Evolutionary conservation across 1,140 invertebrate genomes (phyloP).

Genomic region (Patella vulgata): DNA sequence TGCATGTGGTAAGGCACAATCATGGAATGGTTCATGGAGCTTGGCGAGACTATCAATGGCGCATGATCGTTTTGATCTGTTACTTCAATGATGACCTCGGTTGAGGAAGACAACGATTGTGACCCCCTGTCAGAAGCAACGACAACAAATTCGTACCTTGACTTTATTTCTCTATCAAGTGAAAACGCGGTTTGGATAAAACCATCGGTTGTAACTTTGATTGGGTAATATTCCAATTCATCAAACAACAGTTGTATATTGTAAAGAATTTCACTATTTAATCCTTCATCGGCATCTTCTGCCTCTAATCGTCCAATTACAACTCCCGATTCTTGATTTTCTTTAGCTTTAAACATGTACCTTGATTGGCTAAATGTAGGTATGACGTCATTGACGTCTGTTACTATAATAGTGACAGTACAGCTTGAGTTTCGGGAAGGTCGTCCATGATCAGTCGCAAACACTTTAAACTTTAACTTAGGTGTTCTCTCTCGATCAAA

Average conservation of each 20-base stretch:
- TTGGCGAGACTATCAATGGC: constrained; percentile 43
- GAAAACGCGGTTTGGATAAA: constrained; percentile 19
- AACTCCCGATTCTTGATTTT: constrained; percentile 18
- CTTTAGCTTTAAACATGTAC: constrained; percentile 6
- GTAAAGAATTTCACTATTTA: constrained; percentile 18
- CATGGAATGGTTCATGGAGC: constrained; percentile 13
- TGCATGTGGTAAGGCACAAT: too few species aligned
- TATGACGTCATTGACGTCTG: constrained; percentile 26
- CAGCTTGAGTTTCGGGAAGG: constrained; percentile 6
- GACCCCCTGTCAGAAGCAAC: constrained; percentile 69
- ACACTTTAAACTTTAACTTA: constrained; percentile 11
- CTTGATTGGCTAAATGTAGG: constrained; percentile 14
- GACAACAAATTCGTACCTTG: constrained; percentile 29
- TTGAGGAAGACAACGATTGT: constrained; percentile 66
- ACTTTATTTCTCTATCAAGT: constrained; percentile 35
- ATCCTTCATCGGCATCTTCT: constrained; percentile 22
- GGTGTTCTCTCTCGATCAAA: constrained; percentile 8
- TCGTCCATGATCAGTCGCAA: constrained; percentile 19
- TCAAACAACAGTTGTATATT: constrained; percentile 22
- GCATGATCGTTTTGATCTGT: constrained; percentile 74
- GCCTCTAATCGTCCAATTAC: constrained; percentile 27
- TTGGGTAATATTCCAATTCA: constrained; percentile 70
- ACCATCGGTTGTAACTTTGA: constrained; percentile 27
- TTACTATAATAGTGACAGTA: constrained; percentile 21
- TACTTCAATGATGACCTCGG: constrained; percentile 68